Evolutionary conservation across 2,888 invertebrate genomes (phyloP).

Genomic region (Tortricodes alternella): DNA sequence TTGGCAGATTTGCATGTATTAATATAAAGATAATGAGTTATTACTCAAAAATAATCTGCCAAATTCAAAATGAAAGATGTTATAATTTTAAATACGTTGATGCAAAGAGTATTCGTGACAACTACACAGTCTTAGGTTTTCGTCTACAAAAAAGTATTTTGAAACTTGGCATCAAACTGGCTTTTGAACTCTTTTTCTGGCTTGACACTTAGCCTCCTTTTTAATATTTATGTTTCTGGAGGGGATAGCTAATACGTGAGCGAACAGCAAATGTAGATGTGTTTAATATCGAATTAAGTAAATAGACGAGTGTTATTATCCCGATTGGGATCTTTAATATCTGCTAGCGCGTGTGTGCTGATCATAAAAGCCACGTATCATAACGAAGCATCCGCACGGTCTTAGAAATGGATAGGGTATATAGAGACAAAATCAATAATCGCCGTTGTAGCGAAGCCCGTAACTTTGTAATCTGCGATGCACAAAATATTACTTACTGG

Average conservation of each 20-base stretch:
- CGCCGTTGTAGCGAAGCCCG: conserved; percentile 39
- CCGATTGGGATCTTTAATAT: conserved; percentile 15
- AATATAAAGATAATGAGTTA: too few species aligned
- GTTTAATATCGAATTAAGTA: conserved; percentile 11
- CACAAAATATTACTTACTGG: conserved; percentile 64
- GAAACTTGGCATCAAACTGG: too few species aligned
- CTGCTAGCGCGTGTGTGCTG: conserved; percentile 25
- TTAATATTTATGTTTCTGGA: too few species aligned
- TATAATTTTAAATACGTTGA: too few species aligned
- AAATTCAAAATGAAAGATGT: too few species aligned
- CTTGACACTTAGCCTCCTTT: too few species aligned
- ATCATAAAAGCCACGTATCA: conserved; percentile 34
- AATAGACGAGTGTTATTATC: not conserved
- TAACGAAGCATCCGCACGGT: conserved; percentile 27
- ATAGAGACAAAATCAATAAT: conserved; percentile 45
- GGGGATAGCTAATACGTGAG: not conserved
- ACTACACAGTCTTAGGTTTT: too few species aligned
- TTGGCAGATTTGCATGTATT: too few species aligned
- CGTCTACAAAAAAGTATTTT: too few species aligned
- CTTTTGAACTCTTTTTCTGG: too few species aligned
- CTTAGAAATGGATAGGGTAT: conserved; percentile 30
- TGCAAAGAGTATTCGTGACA: too few species aligned
- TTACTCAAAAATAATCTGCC: too few species aligned
- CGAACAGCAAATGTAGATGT: not conserved
- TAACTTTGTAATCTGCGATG: conserved; percentile 47